Conservation (phyloP, 2,113 vertebrate species). For the Passer domesticus region DNA sequence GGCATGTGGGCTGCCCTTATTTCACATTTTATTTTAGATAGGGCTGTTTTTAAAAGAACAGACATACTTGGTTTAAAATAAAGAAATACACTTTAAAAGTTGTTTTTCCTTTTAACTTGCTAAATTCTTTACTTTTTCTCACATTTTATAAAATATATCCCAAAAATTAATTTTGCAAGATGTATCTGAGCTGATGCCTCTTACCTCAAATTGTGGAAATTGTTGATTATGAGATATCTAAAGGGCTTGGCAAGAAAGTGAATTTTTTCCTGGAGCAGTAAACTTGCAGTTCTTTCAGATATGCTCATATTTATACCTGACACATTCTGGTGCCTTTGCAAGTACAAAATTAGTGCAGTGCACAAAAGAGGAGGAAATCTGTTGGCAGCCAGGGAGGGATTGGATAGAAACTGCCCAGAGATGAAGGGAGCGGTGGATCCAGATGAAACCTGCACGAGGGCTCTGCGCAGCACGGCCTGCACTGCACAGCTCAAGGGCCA, state of each 20-base stretch:
- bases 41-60: not conserved
- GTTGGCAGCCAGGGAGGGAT: not conserved
- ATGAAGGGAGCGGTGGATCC: not conserved
- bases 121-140: not conserved
- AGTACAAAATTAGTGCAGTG: not conserved
- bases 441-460: not conserved
- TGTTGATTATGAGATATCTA: not conserved
- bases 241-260: not conserved
- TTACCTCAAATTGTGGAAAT: not conserved
- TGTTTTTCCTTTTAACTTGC: not conserved
- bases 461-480: not conserved
- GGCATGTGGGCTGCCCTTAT: not conserved
- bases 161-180: not conserved
- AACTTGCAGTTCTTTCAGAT: not conserved
- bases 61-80: not conserved
- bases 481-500: not conserved
- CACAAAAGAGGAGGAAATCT: not conserved
- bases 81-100: not conserved
- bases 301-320: not conserved
- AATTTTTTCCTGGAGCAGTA: not conserved
- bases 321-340: not conserved
- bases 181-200: not conserved
- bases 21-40: slow-evolving; percentile 31
- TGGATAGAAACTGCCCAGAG: not conserved
- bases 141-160: not conserved